Percentiles rank a stretch among this genome's conserved stretches.
These are phyloP conservation scores for Alsophila aescularia DNA, from an alignment of 2,888 invertebrate genomes.

Conservation along the genomic window DNA sequence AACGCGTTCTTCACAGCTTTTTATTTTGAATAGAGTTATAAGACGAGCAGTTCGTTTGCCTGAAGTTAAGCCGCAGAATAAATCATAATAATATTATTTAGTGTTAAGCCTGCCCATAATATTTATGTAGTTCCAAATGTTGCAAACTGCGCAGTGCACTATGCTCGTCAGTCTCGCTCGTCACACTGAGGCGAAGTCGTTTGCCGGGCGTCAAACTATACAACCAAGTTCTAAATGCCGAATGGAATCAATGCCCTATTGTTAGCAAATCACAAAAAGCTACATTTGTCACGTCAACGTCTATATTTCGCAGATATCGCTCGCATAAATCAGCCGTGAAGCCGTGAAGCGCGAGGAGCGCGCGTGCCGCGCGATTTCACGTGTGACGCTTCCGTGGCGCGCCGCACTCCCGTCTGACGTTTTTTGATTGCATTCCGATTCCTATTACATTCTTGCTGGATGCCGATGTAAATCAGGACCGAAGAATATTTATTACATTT, in stretches of 20 bases:
- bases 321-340: constrained; percentile 42
- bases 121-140: too few relatives aligned
- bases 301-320: constrained; percentile 22
- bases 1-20: too few relatives aligned
- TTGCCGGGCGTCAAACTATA: too few relatives aligned
- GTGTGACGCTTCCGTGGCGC: constrained; percentile 44
- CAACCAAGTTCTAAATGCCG: background rate
- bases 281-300: constrained; percentile 22
- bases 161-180: too few relatives aligned
- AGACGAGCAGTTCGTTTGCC: too few relatives aligned
- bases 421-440: constrained; percentile 55
- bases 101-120: too few relatives aligned
- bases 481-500: constrained; percentile 31
- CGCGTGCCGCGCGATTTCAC: constrained; percentile 48
- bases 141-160: too few relatives aligned
- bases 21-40: too few relatives aligned
- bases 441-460: constrained; percentile 33
- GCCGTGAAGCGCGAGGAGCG: constrained; percentile 35
- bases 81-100: too few relatives aligned
- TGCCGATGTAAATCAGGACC: constrained; percentile 40
- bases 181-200: too few relatives aligned
- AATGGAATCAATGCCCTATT: constrained; percentile 4
- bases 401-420: constrained; percentile 43
- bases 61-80: too few relatives aligned
- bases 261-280: constrained; percentile 17